Evolutionary conservation across 2,113 vertebrate genomes (phyloP), one percentile per base, ranked within the genome.

Genomic region (Geococcyx californianus): DNA sequence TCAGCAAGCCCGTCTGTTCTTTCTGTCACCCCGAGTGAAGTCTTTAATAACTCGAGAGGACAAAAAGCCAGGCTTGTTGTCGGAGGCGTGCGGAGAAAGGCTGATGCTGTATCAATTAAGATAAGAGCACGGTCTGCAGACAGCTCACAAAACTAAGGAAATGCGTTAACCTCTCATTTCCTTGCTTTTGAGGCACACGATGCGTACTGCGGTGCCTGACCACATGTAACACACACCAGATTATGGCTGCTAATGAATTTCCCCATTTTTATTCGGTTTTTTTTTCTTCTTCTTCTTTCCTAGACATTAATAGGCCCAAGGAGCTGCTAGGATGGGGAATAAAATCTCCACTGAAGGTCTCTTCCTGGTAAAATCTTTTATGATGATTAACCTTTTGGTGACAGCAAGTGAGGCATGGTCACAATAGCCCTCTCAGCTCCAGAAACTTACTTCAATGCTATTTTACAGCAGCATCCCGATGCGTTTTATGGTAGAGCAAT

Each of bases 21-120:
- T 68, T 68, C 72, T 67, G 10, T 34, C 62, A 63, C 19, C 62
- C 81, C 67, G 82, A 94, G 89, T 19, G 2, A 64, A 79, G 69
- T 23, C 77, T 92, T 86, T 87, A 85, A 87, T 85, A 93, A 82
- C 44, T 51, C 4, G 17, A 91, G 90, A 96, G 83, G 80, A 94
- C 92, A 89, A 90, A 89, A 92, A 95, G 52, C 76, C 0, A 0
- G 6, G 63, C 47, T 79, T 80, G 78, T 91, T 94, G 93, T 94
- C 4, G 0, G 84, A 82, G 84, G 62, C 21, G 31, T 69, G 54
- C 17, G 7, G 66, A 59, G 96, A 82, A 64, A 94, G 62, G 83
- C 83, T 81, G 74, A 74, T 60, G 84, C 63, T 94, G 78, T 45
- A 84, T 76, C 96, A 93, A 91, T 93, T 93, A 76, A 96, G 95